Percentiles rank a stretch among this genome's conserved stretches.
phyloP scores from a whole-genome alignment of 37 sponge, comb jelly and placozoan genomes.

The Geodia barretti region DNA sequence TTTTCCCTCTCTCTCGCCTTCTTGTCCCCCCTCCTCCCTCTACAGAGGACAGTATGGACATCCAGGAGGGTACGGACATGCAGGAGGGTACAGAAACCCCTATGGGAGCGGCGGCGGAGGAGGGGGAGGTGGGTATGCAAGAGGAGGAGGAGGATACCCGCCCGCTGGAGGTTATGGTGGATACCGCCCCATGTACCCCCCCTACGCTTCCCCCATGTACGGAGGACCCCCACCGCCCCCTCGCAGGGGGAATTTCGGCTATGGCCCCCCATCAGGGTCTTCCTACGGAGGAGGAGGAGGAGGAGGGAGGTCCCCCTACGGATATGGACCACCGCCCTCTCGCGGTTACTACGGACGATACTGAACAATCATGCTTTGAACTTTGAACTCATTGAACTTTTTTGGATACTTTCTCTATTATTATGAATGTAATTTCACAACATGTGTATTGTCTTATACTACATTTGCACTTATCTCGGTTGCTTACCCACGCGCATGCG shows the following conservation, averaged over 20 bases:
- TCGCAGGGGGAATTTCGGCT: background rate
- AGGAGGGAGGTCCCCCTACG: conserved; percentile 7
- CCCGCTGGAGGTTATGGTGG: background rate
- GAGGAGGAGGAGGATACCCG: background rate
- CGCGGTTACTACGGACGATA: conserved; percentile 26
- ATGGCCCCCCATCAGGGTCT: conserved; percentile 2
- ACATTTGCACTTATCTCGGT: too few relatives aligned
- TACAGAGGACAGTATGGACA: too few relatives aligned
- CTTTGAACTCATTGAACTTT: too few relatives aligned
- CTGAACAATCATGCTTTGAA: background rate
- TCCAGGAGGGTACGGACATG: too few relatives aligned
- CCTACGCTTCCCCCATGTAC: conserved; percentile 5
- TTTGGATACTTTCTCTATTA: too few relatives aligned
- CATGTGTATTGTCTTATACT: too few relatives aligned
- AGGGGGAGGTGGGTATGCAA: background rate
- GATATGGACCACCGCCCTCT: background rate
- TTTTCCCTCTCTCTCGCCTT: too few relatives aligned
- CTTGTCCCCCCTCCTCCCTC: too few relatives aligned
- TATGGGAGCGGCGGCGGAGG: too few relatives aligned
- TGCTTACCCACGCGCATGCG: too few relatives aligned
- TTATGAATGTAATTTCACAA: too few relatives aligned
- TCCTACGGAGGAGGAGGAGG: conserved; percentile 4
- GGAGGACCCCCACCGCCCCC: background rate
- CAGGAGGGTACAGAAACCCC: too few relatives aligned
- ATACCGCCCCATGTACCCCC: background rate